Evolutionary conservation across 2,888 invertebrate genomes (phyloP).

Genomic region (Nycteola revayana): DNA sequence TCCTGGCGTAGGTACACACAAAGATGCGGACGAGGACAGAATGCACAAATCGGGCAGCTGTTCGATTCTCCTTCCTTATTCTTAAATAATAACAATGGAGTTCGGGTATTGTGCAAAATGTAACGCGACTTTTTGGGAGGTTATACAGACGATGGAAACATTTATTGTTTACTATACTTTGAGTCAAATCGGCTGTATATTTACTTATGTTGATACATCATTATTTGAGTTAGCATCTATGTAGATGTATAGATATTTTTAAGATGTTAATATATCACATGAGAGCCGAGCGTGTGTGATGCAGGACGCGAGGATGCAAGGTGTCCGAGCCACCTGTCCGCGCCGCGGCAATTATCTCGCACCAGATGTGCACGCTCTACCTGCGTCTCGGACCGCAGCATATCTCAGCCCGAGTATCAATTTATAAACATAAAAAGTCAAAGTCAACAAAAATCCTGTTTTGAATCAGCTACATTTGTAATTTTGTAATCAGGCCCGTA

Average conservation of each 20-base stretch:
- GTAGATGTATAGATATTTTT: too few species aligned
- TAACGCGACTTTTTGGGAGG: slow-evolving; percentile 59
- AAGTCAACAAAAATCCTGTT: slow-evolving; percentile 44
- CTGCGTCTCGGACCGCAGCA: slow-evolving; percentile 46
- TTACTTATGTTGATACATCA: too few species aligned
- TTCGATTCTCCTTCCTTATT: slow-evolving; percentile 67
- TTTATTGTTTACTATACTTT: slow-evolving; percentile 17
- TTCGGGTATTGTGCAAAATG: slow-evolving; percentile 74
- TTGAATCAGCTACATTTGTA: slow-evolving; percentile 13
- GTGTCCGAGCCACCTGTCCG: slow-evolving; percentile 73
- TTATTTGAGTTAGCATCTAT: too few species aligned
- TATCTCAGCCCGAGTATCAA: slow-evolving; percentile 26
- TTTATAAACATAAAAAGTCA: slow-evolving; percentile 39
- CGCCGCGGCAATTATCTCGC: slow-evolving; percentile 64
- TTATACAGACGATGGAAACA: slow-evolving; percentile 33
- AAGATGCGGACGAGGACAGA: slow-evolving; percentile 77
- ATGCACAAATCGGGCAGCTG: slow-evolving; percentile 80
- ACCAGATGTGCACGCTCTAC: slow-evolving; percentile 74
- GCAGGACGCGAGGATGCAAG: slow-evolving; percentile 64
- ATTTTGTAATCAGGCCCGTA: background rate
- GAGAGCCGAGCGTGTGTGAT: slow-evolving; percentile 5
- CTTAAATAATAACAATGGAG: slow-evolving; percentile 65
- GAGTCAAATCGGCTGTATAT: slow-evolving; percentile 5
- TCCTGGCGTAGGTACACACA: slow-evolving; percentile 61
- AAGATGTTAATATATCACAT: slow-evolving; percentile 15